A percentile compares a stretch with the other conserved stretches of the same genome.
Conservation (phyloP, 2,888 invertebrate genomes). For the Trachelus troglodyta region DNA sequence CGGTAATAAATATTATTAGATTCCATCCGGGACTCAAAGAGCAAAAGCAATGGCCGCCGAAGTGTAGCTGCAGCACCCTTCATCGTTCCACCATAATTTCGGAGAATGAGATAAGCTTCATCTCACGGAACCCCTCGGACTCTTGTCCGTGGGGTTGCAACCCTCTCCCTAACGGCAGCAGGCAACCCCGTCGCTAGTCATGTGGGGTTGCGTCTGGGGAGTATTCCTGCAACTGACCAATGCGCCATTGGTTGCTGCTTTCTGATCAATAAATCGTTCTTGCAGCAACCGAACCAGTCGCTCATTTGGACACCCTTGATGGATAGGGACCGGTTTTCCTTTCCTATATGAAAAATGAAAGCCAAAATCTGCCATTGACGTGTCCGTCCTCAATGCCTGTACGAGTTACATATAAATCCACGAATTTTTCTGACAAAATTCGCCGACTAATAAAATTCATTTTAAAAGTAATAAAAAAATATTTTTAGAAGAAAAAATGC, state of each 20-base stretch:
- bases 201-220: slow-evolving; percentile 45
- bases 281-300: slow-evolving; percentile 35
- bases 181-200: slow-evolving; percentile 28
- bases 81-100: slow-evolving; percentile 59
- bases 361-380: slow-evolving; percentile 4
- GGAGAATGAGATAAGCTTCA: slow-evolving; percentile 61
- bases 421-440: too few species aligned
- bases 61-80: slow-evolving; percentile 43
- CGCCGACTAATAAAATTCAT: too few species aligned
- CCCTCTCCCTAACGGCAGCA: slow-evolving; percentile 22
- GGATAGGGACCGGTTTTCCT: slow-evolving; percentile 11
- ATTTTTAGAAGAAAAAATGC: too few species aligned
- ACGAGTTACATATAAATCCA: too few species aligned
- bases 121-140: slow-evolving; percentile 32
- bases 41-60: slow-evolving; percentile 46
- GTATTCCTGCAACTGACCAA: slow-evolving; percentile 56
- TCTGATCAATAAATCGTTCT: slow-evolving; percentile 64
- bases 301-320: slow-evolving; percentile 22
- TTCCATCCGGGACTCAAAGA: slow-evolving; percentile 1
- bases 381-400: background rate
- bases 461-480: too few species aligned
- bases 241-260: slow-evolving; percentile 55
- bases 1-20: slow-evolving; percentile 4
- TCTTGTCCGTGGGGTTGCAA: slow-evolving; percentile 30
- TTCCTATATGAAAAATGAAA: background rate